Evolutionary conservation across 2,113 vertebrate genomes (phyloP).

Genomic region (Potamarius usumacintae): DNA sequence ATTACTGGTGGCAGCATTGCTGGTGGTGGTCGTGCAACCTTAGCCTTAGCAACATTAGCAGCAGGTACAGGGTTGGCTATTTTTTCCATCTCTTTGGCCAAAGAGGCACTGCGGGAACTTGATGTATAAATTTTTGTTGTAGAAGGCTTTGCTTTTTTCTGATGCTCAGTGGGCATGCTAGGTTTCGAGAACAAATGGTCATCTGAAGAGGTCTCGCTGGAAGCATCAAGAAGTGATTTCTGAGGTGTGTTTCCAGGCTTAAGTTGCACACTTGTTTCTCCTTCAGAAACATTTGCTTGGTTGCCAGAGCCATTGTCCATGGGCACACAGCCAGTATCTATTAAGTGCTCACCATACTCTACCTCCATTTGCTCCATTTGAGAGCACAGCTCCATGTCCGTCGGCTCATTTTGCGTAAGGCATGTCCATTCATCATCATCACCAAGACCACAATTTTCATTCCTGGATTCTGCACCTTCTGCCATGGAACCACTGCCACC

Average conservation of each 20-base stretch:
- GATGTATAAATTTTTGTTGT: conserved; percentile 79
- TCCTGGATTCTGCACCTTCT: conserved; percentile 28
- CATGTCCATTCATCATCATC: conserved; percentile 64
- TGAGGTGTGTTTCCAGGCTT: background rate
- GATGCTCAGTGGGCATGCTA: conserved; percentile 51
- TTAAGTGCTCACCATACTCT: conserved; percentile 7
- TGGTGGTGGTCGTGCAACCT: conserved; percentile 40
- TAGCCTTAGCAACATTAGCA: conserved; percentile 66
- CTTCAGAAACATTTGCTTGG: background rate
- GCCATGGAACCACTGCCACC: background rate
- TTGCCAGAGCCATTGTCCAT: conserved; percentile 43
- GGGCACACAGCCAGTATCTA: conserved; percentile 29
- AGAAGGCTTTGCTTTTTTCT: conserved; percentile 65
- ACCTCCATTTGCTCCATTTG: conserved; percentile 59
- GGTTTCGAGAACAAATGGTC: conserved; percentile 76
- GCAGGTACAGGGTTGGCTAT: conserved; percentile 30
- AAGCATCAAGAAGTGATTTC: conserved; percentile 5
- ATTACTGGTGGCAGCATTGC: background rate
- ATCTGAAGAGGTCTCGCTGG: background rate
- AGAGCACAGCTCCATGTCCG: conserved; percentile 58
- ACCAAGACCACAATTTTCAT: conserved; percentile 27
- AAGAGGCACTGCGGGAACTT: conserved; percentile 71
- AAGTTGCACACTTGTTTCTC: conserved; percentile 45
- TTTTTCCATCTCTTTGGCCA: conserved; percentile 75
- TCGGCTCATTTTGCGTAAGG: conserved; percentile 76